Percentiles rank a stretch among this genome's conserved stretches.
phyloP scores from a whole-genome alignment of 1,140 invertebrate species.

The Wiebesia pumilae region DNA sequence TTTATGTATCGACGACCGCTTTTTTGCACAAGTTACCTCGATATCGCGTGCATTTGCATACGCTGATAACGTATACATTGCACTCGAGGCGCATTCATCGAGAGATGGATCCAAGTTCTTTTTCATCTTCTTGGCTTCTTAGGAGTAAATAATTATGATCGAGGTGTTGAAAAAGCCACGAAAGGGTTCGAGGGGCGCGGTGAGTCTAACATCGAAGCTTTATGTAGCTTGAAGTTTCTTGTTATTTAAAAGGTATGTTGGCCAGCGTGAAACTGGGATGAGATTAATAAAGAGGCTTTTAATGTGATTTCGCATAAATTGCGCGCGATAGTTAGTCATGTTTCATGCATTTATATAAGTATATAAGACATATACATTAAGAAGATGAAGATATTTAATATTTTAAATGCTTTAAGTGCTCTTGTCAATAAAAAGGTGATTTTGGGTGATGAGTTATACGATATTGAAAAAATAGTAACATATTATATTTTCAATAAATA shows the following conservation, averaged over 20 bases:
- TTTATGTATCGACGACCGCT: neutral
- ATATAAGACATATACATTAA: neutral
- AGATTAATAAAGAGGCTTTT: neutral
- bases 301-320: slow-evolving; percentile 25
- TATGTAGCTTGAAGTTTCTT: neutral
- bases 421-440: no score
- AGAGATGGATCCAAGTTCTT: neutral
- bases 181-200: neutral
- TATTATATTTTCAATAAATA: no score
- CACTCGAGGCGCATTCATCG: neutral
- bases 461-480: no score
- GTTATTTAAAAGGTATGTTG: neutral
- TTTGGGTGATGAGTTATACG: no score
- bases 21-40: neutral
- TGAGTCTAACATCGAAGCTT: neutral
- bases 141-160: neutral
- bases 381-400: neutral
- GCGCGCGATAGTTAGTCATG: neutral
- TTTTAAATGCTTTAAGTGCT: no score
- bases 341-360: neutral
- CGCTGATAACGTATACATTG: neutral
- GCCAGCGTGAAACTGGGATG: neutral
- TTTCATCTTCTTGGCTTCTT: neutral
- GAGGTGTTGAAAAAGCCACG: neutral
- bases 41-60: neutral